A percentile compares a stretch with the other conserved stretches of the same genome.
These are phyloP conservation scores for Cathartes aura DNA, from an alignment of 2,113 vertebrate genomes.

Conservation along the genomic window DNA sequence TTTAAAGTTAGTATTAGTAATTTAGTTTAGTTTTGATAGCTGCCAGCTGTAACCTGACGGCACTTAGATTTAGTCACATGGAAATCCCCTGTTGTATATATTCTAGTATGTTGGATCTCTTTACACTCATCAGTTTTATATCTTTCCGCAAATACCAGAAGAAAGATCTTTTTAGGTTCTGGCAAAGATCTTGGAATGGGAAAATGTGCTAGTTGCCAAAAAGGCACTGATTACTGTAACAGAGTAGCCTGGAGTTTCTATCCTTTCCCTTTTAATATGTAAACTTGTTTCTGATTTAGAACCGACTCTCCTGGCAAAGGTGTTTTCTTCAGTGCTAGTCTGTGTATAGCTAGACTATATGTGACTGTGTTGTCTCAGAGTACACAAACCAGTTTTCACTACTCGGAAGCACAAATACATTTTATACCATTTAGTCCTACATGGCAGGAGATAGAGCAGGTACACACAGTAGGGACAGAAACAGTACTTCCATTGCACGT, in stretches of 20 bases:
- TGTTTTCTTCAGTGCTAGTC: conserved; percentile 18
- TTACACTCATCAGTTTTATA: conserved; percentile 68
- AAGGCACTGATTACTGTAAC: conserved; percentile 69
- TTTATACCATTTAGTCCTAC: background rate
- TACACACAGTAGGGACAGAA: background rate
- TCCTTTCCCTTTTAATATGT: conserved; percentile 46
- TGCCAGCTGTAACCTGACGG: conserved; percentile 65
- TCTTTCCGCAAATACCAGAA: conserved; percentile 67
- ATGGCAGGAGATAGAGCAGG: background rate
- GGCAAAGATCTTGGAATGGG: conserved; percentile 56
- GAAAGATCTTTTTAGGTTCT: conserved; percentile 61
- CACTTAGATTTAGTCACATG: conserved; percentile 18
- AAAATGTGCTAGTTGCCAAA: conserved; percentile 56
- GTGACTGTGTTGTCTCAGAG: background rate
- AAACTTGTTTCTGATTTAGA: conserved; percentile 70
- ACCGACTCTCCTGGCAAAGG: conserved; percentile 28
- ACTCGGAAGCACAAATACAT: background rate
- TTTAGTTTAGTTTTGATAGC: conserved; percentile 41
- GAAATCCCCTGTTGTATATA: conserved; percentile 58
- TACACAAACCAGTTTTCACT: background rate
- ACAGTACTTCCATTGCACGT: background rate
- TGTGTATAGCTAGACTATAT: background rate
- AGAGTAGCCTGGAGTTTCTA: conserved; percentile 60
- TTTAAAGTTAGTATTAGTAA: conserved; percentile 53
- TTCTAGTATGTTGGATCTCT: conserved; percentile 47